Percentiles rank a stretch among this genome's conserved stretches.
These are phyloP conservation scores for Calosoma granatense DNA, from an alignment of 1,140 invertebrate genomes.

Conservation along the genomic window DNA sequence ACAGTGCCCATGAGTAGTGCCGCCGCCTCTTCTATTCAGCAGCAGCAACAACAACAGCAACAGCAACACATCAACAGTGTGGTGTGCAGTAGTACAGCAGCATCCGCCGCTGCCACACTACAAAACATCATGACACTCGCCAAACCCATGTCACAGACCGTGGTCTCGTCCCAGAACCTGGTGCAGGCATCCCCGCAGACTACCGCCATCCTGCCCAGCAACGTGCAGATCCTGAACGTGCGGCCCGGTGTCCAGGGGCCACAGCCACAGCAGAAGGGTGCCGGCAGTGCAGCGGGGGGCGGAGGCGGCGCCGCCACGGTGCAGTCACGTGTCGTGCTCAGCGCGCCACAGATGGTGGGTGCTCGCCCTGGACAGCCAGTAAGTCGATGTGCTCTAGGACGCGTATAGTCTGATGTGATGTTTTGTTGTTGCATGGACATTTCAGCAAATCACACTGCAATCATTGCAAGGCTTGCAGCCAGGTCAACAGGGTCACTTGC, in stretches of 20 bases:
- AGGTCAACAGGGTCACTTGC: constrained; percentile 73
- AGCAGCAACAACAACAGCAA: constrained; percentile 3
- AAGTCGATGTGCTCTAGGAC: too few species aligned
- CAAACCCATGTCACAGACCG: constrained; percentile 40
- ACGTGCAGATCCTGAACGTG: constrained; percentile 81
- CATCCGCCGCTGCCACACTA: constrained; percentile 29
- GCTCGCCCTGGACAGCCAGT: constrained; percentile 68
- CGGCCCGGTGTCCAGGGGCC: constrained; percentile 50
- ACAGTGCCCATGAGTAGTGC: constrained; percentile 60
- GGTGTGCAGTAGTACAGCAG: constrained; percentile 9
- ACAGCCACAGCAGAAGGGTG: constrained; percentile 59
- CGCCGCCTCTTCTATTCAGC: constrained; percentile 20
- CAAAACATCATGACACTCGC: constrained; percentile 41
- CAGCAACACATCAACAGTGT: constrained; percentile 23
- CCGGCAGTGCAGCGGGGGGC: constrained; percentile 67
- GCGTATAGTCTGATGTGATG: constrained; percentile 17
- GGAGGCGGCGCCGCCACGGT: constrained; percentile 50
- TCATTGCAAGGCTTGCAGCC: constrained; percentile 69
- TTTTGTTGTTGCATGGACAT: neutral
- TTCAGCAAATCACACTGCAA: constrained; percentile 66
- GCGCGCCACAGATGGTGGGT: constrained; percentile 67
- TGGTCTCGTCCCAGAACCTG: constrained; percentile 43
- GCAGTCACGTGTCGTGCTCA: constrained; percentile 66
- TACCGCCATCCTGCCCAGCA: constrained; percentile 52
- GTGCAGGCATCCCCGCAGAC: constrained; percentile 42